These are phyloP conservation scores for Illadopsis cleaveri DNA, from an alignment of 2,113 vertebrate species.

Conservation along the genomic window DNA sequence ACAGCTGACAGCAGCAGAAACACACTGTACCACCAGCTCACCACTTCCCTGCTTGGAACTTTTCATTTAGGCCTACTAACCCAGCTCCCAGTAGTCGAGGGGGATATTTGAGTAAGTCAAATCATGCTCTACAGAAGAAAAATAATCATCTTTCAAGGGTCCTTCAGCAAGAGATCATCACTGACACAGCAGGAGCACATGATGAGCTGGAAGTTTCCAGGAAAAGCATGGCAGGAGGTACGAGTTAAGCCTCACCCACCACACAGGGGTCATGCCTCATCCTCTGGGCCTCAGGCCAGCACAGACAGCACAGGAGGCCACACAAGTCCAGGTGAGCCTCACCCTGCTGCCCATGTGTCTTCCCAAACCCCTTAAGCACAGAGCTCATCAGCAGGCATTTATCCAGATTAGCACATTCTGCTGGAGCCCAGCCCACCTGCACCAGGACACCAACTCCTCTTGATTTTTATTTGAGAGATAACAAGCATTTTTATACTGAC, in stretches of 20 bases:
- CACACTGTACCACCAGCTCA: not conserved
- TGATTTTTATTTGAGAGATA: not conserved
- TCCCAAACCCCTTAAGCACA: not conserved
- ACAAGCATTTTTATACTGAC: not conserved
- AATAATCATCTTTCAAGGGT: not conserved
- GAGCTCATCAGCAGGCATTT: not conserved
- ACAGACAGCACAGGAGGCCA: not conserved
- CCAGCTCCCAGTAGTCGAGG: not conserved
- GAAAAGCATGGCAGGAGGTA: not conserved
- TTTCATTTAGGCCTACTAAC: not conserved
- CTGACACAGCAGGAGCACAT: accelerated
- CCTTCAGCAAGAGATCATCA: not conserved
- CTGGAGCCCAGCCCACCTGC: not conserved
- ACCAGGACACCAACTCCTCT: not conserved
- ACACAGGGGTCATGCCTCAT: not conserved
- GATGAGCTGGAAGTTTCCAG: not conserved
- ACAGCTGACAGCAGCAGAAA: not conserved
- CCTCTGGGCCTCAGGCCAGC: not conserved
- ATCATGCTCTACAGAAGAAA: not conserved
- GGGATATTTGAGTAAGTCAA: not conserved
- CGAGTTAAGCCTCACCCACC: not conserved
- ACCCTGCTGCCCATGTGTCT: not conserved
- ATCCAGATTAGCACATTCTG: slow-evolving; percentile 16
- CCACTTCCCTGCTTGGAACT: not conserved
- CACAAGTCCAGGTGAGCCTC: not conserved